phyloP scores from a whole-genome alignment of 1,140 invertebrate species.

The Globodera rostochiensis region DNA sequence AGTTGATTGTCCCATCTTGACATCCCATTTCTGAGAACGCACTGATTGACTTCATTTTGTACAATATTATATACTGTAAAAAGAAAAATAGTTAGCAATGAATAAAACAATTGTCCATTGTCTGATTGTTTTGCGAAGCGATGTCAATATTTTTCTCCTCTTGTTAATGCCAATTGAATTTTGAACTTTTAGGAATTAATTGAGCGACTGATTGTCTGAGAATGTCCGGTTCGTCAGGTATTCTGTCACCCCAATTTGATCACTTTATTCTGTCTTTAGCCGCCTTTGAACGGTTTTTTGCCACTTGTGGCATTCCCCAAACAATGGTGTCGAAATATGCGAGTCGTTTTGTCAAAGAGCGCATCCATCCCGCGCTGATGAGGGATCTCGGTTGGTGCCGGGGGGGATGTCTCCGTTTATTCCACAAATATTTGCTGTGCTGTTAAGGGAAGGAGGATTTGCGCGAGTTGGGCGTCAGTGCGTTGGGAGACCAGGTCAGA shows the following conservation, averaged over 20 bases:
- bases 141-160: background rate
- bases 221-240: background rate
- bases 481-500: constrained; percentile 39
- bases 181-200: background rate
- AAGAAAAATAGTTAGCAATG: too few species aligned
- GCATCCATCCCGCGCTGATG: constrained; percentile 7
- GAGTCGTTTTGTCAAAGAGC: constrained; percentile 7
- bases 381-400: constrained; percentile 1
- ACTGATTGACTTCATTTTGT: too few species aligned
- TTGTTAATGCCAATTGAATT: background rate
- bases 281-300: constrained; percentile 31
- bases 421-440: constrained; percentile 13
- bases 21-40: too few species aligned
- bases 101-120: background rate
- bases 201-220: background rate
- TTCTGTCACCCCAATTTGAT: background rate
- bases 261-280: constrained; percentile 26
- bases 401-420: background rate
- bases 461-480: constrained; percentile 29
- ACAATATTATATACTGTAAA: too few species aligned
- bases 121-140: background rate
- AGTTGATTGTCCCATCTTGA: too few species aligned
- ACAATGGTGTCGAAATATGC: constrained; percentile 32
- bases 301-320: constrained; percentile 30
- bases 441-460: constrained; percentile 39